These are phyloP conservation scores for Poecilia picta DNA, from an alignment of 2,797 vertebrate genomes.

Conservation along the genomic window DNA sequence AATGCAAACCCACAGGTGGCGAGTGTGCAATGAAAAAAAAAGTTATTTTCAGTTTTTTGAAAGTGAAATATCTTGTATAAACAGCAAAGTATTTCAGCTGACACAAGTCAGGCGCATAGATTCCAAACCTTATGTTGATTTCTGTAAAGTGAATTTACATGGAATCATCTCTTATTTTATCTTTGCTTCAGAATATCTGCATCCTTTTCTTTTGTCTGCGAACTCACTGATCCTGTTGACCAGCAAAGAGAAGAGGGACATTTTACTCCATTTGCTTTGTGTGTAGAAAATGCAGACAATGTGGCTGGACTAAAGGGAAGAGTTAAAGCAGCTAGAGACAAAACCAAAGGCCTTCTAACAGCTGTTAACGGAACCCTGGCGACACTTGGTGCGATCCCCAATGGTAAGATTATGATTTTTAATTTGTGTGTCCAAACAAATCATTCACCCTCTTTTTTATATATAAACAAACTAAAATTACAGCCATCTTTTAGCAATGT, in stretches of 20 bases:
- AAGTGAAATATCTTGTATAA: not conserved
- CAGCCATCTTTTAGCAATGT: not conserved
- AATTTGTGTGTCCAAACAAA: not conserved
- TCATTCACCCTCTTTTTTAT: not conserved
- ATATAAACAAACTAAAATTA: not conserved
- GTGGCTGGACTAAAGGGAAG: constrained; percentile 83
- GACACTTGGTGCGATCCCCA: constrained; percentile 88
- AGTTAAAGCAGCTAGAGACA: constrained; percentile 85
- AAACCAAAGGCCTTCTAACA: constrained; percentile 86
- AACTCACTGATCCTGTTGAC: constrained; percentile 24
- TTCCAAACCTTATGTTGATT: not conserved
- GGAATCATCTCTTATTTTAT: not conserved
- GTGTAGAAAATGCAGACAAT: constrained; percentile 82
- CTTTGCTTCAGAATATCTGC: not conserved
- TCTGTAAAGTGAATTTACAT: not conserved
- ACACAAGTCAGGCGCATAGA: not conserved
- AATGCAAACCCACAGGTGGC: not conserved
- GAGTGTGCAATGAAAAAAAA: not conserved
- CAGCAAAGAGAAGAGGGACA: constrained; percentile 16
- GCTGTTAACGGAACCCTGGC: constrained; percentile 88
- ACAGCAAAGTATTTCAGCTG: not conserved
- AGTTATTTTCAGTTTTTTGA: not conserved
- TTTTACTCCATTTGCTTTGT: constrained; percentile 39
- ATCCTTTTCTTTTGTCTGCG: not conserved
- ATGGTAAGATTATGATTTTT: constrained; percentile 78